Percentiles rank a stretch among this genome's conserved stretches.
phyloP scores from a whole-genome alignment of 2,797 vertebrate species.

The Chiloscyllium punctatum region DNA sequence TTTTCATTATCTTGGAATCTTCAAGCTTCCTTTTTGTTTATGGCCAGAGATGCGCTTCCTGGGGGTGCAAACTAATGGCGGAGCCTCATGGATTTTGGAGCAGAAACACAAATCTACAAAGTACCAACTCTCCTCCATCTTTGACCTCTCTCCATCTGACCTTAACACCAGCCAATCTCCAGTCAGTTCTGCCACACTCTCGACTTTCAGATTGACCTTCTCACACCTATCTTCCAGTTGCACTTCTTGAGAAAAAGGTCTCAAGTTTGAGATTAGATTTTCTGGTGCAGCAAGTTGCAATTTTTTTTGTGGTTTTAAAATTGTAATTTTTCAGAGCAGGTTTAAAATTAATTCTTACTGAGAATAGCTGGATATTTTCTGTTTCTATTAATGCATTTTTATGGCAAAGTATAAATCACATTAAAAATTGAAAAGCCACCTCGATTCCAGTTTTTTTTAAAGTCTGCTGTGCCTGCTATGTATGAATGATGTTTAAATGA shows the following conservation, averaged over 20 bases:
- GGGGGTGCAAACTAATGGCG: neutral
- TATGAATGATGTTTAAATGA: neutral
- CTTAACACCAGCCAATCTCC: neutral
- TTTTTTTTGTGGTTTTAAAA: neutral
- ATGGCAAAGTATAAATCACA: neutral
- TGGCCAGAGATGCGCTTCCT: neutral
- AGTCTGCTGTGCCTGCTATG: neutral
- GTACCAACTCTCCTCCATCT: neutral
- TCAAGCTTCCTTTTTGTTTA: neutral
- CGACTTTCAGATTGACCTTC: neutral
- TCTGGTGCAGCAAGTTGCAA: neutral
- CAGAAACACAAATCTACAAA: neutral
- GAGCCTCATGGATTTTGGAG: neutral
- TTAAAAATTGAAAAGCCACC: conserved; percentile 21
- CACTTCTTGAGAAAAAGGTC: neutral
- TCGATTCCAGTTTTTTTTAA: neutral
- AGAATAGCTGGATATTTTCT: neutral
- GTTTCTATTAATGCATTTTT: neutral
- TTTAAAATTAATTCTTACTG: neutral
- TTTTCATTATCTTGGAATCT: neutral
- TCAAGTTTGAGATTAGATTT: neutral
- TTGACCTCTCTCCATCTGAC: neutral
- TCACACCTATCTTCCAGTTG: neutral
- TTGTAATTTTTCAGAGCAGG: neutral
- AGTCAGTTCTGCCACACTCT: neutral